Conservation (phyloP, 2,888 invertebrate species). For the Hyalella azteca region DNA sequence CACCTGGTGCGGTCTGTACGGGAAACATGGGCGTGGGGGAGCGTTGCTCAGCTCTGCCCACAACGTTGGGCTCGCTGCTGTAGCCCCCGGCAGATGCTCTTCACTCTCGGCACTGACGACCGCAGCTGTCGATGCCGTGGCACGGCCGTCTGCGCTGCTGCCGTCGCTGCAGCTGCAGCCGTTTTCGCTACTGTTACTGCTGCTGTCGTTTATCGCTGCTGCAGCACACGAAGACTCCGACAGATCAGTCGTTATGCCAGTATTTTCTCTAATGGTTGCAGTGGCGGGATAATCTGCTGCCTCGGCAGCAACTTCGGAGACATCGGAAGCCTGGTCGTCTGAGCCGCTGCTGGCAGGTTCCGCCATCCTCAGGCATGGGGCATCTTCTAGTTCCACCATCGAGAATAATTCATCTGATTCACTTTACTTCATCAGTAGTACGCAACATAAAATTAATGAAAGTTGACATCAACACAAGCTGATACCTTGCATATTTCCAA, state of each 20-base stretch:
- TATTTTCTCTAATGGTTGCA: not conserved
- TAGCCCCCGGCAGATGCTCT: not conserved
- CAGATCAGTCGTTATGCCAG: not conserved
- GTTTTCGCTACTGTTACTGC: constrained; percentile 18
- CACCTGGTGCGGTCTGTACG: not conserved
- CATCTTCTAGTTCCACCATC: constrained; percentile 18
- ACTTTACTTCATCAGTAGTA: too few species aligned
- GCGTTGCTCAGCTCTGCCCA: constrained; percentile 19
- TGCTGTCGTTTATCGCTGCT: not conserved
- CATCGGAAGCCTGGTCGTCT: not conserved
- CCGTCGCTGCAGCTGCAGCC: constrained; percentile 17
- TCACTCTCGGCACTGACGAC: not conserved
- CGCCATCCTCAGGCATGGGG: not conserved
- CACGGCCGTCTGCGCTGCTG: constrained; percentile 7
- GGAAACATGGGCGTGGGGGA: not conserved
- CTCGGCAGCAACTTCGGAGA: not conserved
- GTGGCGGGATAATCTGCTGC: not conserved
- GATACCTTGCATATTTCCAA: not conserved
- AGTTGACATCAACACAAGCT: not conserved
- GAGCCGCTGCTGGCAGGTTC: constrained; percentile 5
- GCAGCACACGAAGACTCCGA: not conserved
- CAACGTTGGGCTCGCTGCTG: not conserved
- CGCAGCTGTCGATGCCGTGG: constrained; percentile 7
- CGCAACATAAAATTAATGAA: not conserved
- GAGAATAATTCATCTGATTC: too few species aligned